Evolutionary conservation across 2,888 invertebrate species (phyloP).

Genomic region (Drosophila fulvimacula): DNA sequence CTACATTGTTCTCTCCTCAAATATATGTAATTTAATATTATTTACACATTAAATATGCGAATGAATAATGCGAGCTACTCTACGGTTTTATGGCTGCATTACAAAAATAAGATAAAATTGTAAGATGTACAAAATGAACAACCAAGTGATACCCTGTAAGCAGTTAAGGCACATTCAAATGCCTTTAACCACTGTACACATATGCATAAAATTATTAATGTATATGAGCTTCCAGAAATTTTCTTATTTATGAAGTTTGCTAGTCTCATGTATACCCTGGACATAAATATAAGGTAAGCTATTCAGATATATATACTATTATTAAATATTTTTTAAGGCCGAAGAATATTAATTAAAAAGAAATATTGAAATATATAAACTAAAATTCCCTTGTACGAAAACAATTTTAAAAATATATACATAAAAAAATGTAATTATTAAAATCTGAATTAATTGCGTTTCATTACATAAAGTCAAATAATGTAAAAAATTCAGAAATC

Average conservation of each 20-base stretch:
- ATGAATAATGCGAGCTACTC: conserved; percentile 61
- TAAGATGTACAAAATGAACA: no score
- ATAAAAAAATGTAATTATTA: no score
- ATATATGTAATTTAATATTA: conserved; percentile 28
- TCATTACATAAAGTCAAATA: no score
- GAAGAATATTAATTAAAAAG: no score
- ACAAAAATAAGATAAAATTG: conserved; percentile 4
- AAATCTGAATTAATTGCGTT: no score
- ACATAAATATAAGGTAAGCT: background rate
- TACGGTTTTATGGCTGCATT: conserved; percentile 44
- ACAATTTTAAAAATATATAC: no score
- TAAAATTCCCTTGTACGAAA: no score
- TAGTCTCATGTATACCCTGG: background rate
- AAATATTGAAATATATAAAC: no score
- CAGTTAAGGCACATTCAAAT: no score
- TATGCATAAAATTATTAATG: background rate
- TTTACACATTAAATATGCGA: conserved; percentile 70
- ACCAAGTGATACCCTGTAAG: conserved; percentile 11
- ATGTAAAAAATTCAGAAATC: no score
- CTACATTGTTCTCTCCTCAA: background rate
- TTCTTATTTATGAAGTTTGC: background rate
- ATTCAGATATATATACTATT: background rate
- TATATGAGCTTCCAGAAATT: background rate
- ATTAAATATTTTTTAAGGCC: no score
- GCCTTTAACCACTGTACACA: background rate